Evolutionary conservation across 2,113 vertebrate species (phyloP), one percentile per base, ranked within the genome.

Genomic region (Oryzias melastigma): DNA sequence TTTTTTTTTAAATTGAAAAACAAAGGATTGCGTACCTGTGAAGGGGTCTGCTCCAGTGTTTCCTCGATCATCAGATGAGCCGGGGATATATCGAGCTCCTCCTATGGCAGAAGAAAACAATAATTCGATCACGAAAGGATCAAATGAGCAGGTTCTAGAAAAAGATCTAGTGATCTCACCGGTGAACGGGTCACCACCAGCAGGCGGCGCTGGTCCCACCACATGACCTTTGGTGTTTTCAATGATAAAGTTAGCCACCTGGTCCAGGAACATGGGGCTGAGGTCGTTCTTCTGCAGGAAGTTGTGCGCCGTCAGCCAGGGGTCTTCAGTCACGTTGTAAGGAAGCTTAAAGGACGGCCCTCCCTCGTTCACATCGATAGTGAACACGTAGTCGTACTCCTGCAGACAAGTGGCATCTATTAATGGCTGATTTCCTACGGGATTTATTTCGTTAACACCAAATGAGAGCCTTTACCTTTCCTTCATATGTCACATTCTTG

Each of bases 301-400:
- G 90, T 97, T 97, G 82, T 98, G 95, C 1, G 97, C 97, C 5
- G 92, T 91, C 80, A 96, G 84, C 97, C 97, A 99, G 59, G 97
- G 97, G 86, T 99, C 96, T 6, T 99, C 97, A 10, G 85, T 82
- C 72, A 93, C 53, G 41, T 96, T 99, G 84, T 98, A 99, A 3
- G 97, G 97, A 81, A 99, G 86, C 85, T 98, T 99, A 91, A 95
- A 93, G 35, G 95, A 95, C 35, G 94, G 94, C 3, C 95, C 96
- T 16, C 91, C 94, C 88, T 99, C 97, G 62, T 98, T 98, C 62
- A 99, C 91, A 71, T 99, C 95, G 68, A 99, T 98, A 75, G 94
- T 95, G 81, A 99, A 99, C 69, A 99, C 95, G 69, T 94, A 98
- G 80, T 99, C 97, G 15, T 96, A 99, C 70, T 99, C 97, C 97